Conservation (phyloP, 2,888 invertebrate species). For the Empis livida region DNA sequence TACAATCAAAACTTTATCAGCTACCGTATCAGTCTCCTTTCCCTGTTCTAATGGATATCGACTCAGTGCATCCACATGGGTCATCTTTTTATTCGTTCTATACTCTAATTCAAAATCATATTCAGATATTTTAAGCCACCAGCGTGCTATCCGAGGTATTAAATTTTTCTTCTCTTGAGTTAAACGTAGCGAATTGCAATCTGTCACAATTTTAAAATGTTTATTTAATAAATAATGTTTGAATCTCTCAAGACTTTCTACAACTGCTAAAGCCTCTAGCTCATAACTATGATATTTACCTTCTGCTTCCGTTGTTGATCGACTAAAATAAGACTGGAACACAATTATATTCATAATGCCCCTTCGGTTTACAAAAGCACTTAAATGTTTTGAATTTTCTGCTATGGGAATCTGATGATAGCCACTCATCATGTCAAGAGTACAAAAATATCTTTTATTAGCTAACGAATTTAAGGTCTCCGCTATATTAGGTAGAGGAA, state of each 20-base stretch:
- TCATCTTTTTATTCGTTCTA: background rate
- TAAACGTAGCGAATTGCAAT: conserved; percentile 1
- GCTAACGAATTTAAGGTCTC: conserved; percentile 11
- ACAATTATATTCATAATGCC: conserved; percentile 19
- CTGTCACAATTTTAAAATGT: conserved; percentile 3
- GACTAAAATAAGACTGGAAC: conserved; percentile 12
- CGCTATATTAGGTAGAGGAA: conserved; percentile 16
- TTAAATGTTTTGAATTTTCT: conserved; percentile 8
- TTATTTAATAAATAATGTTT: conserved; percentile 2
- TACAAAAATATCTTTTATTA: conserved; percentile 2
- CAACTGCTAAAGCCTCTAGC: conserved; percentile 2
- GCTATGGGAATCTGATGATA: conserved; percentile 8
- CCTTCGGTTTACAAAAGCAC: conserved; percentile 18
- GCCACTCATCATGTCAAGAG: conserved; percentile 6
- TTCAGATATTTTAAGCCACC: conserved; percentile 4
- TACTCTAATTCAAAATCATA: conserved; percentile 3
- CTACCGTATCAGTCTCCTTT: background rate
- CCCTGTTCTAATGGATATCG: background rate
- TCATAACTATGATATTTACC: conserved; percentile 1
- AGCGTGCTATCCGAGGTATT: conserved; percentile 3
- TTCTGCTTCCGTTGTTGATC: background rate
- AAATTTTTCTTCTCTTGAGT: conserved; percentile 1
- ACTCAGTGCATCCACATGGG: background rate
- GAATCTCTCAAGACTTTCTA: conserved; percentile 1
- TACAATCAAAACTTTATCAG: conserved; percentile 3